phyloP scores from a whole-genome alignment of 2,113 vertebrate genomes.

The Myrmecobius fasciatus region DNA sequence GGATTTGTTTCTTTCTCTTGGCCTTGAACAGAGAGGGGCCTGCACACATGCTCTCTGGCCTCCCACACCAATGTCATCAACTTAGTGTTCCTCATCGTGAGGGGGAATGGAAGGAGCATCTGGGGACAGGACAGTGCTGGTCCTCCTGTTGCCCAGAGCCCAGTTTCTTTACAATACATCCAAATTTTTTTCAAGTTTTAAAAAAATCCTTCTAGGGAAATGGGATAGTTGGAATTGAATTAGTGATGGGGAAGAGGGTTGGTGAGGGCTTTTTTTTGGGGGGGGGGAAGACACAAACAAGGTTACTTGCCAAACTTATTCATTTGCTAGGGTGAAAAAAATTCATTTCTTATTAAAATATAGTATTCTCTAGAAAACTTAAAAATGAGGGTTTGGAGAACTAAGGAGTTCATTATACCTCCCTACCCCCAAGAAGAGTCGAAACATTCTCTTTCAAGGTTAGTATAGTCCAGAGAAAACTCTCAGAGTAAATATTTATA shows the following conservation, averaged over 20 bases:
- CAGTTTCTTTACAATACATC: neutral
- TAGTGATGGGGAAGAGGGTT: neutral
- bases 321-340: conserved; percentile 11
- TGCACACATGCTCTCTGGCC: neutral
- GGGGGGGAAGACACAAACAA: neutral
- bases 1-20: neutral
- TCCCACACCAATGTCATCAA: neutral
- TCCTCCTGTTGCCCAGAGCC: neutral
- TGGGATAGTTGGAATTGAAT: neutral
- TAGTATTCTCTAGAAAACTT: conserved; percentile 49
- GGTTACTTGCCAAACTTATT: neutral
- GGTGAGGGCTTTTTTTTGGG: neutral
- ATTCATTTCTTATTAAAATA: neutral
- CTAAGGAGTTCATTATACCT: conserved; percentile 28
- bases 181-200: neutral
- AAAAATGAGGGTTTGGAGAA: neutral
- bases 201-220: neutral
- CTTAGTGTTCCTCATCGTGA: fast-evolving
- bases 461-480: conserved; percentile 65
- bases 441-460: conserved; percentile 53
- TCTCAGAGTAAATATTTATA: conserved; percentile 61
- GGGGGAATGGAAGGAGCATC: neutral
- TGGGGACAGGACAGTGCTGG: neutral
- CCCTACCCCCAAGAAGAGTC: conserved; percentile 21
- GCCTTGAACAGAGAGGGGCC: neutral